Conservation (phyloP, 2,888 invertebrate species). For the Mongoloraphidia duomilia region DNA sequence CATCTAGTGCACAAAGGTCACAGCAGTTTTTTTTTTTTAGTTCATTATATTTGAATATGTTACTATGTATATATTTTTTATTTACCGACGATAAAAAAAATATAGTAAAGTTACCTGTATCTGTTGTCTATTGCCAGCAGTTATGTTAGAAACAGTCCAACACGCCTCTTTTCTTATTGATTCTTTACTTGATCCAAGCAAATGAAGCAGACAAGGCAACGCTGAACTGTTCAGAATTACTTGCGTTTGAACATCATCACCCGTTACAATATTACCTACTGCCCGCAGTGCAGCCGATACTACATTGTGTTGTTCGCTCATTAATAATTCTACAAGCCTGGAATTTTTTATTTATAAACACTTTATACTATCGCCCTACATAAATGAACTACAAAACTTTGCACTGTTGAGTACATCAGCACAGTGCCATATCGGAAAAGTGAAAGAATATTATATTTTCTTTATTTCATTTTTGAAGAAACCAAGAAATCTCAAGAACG, state of each 20-base stretch:
- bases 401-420: too few species aligned
- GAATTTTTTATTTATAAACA: too few species aligned
- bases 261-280: slow-evolving; percentile 97
- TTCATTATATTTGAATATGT: too few species aligned
- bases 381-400: too few species aligned
- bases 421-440: too few species aligned
- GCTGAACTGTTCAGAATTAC: slow-evolving; percentile 85
- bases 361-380: too few species aligned
- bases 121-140: slow-evolving; percentile 87
- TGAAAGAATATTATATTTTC: too few species aligned
- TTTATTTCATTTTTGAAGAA: too few species aligned
- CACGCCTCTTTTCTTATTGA: slow-evolving; percentile 88
- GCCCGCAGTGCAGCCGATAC: slow-evolving; percentile 86
- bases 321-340: slow-evolving; percentile 31
- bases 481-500: too few species aligned
- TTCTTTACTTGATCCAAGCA: slow-evolving; percentile 65
- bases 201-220: slow-evolving; percentile 65
- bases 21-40: too few species aligned
- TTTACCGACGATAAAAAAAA: slow-evolving; percentile 1
- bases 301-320: slow-evolving; percentile 71
- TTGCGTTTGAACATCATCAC: slow-evolving; percentile 92
- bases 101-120: slow-evolving; percentile 52
- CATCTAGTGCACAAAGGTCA: too few species aligned
- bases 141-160: slow-evolving; percentile 95
- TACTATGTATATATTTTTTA: background rate